phyloP scores from a whole-genome alignment of 1,140 invertebrate species.

The Lordiphosa stackelbergi region DNA sequence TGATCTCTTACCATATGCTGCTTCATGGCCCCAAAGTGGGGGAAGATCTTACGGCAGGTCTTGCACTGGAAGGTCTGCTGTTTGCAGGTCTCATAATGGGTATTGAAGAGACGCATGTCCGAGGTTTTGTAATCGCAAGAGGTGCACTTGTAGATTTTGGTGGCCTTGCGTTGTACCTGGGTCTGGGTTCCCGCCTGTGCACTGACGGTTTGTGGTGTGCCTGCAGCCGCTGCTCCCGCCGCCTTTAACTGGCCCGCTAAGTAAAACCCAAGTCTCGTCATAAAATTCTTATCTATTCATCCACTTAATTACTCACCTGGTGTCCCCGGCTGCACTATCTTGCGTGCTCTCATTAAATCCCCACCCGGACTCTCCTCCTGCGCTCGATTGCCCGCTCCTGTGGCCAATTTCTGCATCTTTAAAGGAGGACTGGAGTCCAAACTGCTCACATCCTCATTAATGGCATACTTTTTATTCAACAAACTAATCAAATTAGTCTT shows the following conservation, averaged over 20 bases:
- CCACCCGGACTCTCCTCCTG: conserved; percentile 40
- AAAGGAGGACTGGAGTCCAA: conserved; percentile 47
- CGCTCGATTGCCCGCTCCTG: conserved; percentile 46
- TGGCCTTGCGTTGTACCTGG: conserved; percentile 62
- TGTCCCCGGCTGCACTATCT: conserved; percentile 41
- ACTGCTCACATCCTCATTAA: conserved; percentile 66
- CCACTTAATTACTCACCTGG: conserved; percentile 28
- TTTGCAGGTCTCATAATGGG: conserved; percentile 75
- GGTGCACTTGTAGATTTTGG: conserved; percentile 76
- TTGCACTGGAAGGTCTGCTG: conserved; percentile 76
- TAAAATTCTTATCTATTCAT: too few species aligned
- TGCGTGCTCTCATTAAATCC: conserved; percentile 51
- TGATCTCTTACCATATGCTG: conserved; percentile 75
- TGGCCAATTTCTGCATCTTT: conserved; percentile 68
- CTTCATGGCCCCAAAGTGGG: conserved; percentile 72
- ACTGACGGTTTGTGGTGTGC: conserved; percentile 24
- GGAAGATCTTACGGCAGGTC: conserved; percentile 74
- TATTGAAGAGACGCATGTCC: conserved; percentile 74
- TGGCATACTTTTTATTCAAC: conserved; percentile 74
- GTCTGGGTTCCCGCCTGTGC: conserved; percentile 52
- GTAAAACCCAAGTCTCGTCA: too few species aligned
- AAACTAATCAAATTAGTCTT: conserved; percentile 70
- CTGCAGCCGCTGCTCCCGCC: conserved; percentile 23
- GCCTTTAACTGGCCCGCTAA: conserved; percentile 45
- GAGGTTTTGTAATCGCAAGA: conserved; percentile 77